Base-by-base conservation (phyloP, 2,113 vertebrate species). In the Ciconia boyciana region DNA sequence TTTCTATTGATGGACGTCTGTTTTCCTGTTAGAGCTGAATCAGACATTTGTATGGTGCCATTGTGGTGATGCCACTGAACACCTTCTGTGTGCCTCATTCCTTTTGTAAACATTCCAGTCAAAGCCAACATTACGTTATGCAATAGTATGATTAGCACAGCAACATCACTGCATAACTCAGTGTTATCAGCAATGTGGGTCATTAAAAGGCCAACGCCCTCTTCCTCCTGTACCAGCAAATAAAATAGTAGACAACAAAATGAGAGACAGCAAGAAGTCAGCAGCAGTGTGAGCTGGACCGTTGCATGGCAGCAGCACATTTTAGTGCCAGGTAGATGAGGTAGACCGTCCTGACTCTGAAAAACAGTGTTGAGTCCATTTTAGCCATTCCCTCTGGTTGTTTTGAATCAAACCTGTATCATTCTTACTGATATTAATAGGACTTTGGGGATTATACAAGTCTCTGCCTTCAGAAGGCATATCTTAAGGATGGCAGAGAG, bases 21-120 rank as follows among this genome's bases (percentile, higher is more conserved):
- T 49, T 91, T 94, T 93, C 48, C 29, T 71, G 12, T 83, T 69
- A 36, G 64, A 90, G 44, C 60, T 41, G 34, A 57, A 49, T 68
- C n/a, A 71, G 43, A 29, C 9, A 10, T 49, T 54, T 70, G 5
- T n/a, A 9, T 89, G 49, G 19, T 70, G 89, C 78, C 76, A 31
- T 20, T 86, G 41, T 94, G 87, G 61, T 93, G 77, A 49, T 70
- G 55, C 84, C 10, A 18, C 66, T 58, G 26, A 81, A 43, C 68
- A 86, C 61, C 92, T 94, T 96, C 84, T 28, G 26, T 26, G 44
- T 94, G 48, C 29, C 83, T 74, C 41, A 9, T 91, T 93, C 80
- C 58, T 94, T 92, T 43, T 89, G 43, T 82, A 94, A 97, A 71
- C 82, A 43, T 91, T 70, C 66, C 68, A 90, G 93, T 83, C 64